Evolutionary conservation across 2,113 vertebrate species (phyloP).

Genomic region (Eulacestoma nigropectus): DNA sequence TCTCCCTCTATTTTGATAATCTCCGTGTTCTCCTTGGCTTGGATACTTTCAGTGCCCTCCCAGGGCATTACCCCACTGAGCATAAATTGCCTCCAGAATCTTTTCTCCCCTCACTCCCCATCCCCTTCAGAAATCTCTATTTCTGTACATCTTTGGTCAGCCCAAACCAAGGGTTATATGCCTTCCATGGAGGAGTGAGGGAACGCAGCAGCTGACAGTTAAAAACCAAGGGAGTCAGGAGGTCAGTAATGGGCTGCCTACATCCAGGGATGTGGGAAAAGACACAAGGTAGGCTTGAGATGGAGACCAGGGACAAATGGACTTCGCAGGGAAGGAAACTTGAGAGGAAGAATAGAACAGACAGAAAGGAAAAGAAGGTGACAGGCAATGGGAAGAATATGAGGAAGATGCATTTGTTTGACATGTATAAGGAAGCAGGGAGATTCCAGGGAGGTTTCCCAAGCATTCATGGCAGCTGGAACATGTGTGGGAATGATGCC

Average conservation of each 20-base stretch:
- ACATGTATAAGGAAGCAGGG: neutral
- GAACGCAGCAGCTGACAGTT: neutral
- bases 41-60: neutral
- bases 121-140: neutral
- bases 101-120: neutral
- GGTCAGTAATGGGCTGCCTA: neutral
- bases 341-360: neutral
- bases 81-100: neutral
- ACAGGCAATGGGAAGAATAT: neutral
- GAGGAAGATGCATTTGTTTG: neutral
- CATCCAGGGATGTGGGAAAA: neutral
- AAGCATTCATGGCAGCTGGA: neutral
- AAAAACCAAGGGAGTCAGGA: neutral
- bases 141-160: neutral
- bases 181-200: neutral
- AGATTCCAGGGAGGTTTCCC: neutral
- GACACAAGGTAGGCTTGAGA: neutral
- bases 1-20: neutral
- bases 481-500: accelerated
- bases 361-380: neutral
- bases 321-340: neutral
- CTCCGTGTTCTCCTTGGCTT: neutral
- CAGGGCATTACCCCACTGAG: neutral
- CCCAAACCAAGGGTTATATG: neutral
- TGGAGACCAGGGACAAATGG: neutral